These are phyloP conservation scores for Neodon shergylaensis DNA, from an alignment of 2,113 vertebrate genomes.

Conservation along the genomic window DNA sequence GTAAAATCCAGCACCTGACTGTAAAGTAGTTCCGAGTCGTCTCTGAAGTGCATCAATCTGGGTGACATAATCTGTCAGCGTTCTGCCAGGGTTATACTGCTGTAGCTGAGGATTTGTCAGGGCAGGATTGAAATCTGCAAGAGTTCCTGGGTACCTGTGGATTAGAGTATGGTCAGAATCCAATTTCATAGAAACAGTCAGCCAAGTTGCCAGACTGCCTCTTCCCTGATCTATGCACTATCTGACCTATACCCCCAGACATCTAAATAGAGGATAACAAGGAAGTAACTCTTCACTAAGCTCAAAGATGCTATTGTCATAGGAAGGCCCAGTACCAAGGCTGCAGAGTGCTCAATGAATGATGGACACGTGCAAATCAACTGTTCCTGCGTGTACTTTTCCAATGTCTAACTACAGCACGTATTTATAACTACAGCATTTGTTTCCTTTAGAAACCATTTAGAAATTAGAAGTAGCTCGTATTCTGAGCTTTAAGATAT, in stretches of 20 bases:
- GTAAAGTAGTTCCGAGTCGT: conserved; percentile 91
- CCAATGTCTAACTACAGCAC: background rate
- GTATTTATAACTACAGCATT: background rate
- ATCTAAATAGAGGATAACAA: background rate
- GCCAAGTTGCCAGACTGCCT: background rate
- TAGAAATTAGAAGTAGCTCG: conserved; percentile 32
- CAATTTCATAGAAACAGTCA: conserved; percentile 11
- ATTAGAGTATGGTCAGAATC: conserved; percentile 34
- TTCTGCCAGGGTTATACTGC: conserved; percentile 96
- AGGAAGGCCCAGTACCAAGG: background rate
- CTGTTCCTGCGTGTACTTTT: background rate
- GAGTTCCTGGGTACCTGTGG: conserved; percentile 86
- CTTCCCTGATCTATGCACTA: background rate
- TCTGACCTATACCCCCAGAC: background rate
- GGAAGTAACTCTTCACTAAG: background rate
- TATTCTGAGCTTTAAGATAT: background rate
- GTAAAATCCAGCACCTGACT: conserved; percentile 88
- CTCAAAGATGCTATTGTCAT: background rate
- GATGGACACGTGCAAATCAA: background rate
- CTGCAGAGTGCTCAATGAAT: background rate
- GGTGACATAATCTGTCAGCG: conserved; percentile 96
- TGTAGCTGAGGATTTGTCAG: conserved; percentile 94
- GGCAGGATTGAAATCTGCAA: conserved; percentile 84
- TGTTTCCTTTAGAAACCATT: conserved; percentile 24
- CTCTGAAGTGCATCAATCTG: conserved; percentile 95